Percentiles rank a stretch among this genome's conserved stretches.
Evolutionary conservation across 2,797 vertebrate genomes (phyloP).

Genomic region (Danio albolineatus): DNA sequence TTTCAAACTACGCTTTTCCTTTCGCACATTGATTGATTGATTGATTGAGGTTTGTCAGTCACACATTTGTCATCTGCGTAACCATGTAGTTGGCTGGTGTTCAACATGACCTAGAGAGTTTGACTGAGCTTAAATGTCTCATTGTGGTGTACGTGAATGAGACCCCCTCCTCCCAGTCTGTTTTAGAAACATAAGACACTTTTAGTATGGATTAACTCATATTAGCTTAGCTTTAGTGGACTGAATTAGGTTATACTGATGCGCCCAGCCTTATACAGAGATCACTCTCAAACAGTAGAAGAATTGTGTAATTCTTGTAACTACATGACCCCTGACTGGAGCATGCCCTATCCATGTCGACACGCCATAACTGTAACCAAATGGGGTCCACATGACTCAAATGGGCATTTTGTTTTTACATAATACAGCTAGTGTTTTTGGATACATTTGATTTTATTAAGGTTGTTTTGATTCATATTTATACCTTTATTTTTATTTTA

Average conservation of each 20-base stretch:
- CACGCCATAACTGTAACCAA: not conserved
- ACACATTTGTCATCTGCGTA: not conserved
- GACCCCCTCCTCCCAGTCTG: conserved; percentile 53
- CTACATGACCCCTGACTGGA: conserved; percentile 1
- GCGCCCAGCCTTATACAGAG: conserved; percentile 17
- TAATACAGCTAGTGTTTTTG: not conserved
- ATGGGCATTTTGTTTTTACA: not conserved
- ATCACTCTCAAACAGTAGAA: conserved; percentile 31
- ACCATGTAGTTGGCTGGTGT: not conserved
- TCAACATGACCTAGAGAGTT: conserved; percentile 38
- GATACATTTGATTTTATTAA: not conserved
- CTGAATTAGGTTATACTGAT: conserved; percentile 63
- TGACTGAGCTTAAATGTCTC: conserved; percentile 22
- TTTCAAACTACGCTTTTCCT: not conserved
- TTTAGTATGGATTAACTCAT: conserved; percentile 73
- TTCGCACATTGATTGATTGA: not conserved
- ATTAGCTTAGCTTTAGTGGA: conserved; percentile 67
- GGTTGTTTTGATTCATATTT: no score
- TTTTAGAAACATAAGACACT: conserved; percentile 61
- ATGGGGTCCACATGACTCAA: not conserved
- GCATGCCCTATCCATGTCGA: not conserved
- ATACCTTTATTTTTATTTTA: no score
- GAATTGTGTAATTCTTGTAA: conserved; percentile 34
- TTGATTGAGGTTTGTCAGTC: not conserved
- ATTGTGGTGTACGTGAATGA: conserved; percentile 18